Evolutionary conservation across 2,888 invertebrate genomes (phyloP).

Genomic region (Geotrupes spiniger): DNA sequence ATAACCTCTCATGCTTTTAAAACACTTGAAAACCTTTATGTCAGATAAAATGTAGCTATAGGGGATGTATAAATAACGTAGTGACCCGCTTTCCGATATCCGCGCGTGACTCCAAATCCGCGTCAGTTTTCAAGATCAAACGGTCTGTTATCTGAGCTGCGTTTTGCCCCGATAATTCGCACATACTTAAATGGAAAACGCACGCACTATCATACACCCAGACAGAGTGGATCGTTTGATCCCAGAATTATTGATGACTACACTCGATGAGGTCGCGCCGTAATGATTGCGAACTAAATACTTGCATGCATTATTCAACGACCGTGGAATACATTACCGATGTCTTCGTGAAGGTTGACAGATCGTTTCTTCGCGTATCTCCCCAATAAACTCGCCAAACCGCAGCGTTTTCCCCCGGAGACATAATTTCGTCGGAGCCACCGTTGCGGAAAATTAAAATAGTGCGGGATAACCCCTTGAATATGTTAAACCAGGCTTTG

Average conservation of each 20-base stretch:
- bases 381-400: slow-evolving; percentile 20
- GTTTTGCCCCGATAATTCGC: slow-evolving; percentile 5
- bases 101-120: not conserved
- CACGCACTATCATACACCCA: not conserved
- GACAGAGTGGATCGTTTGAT: slow-evolving; percentile 16
- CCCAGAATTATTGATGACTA: slow-evolving; percentile 17
- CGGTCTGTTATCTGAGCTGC: not conserved
- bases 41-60: too few species aligned
- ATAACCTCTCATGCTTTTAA: too few species aligned
- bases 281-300: slow-evolving; percentile 29
- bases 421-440: slow-evolving; percentile 37
- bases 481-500: slow-evolving; percentile 17
- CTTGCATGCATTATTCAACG: slow-evolving; percentile 30
- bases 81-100: too few species aligned
- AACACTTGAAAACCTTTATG: too few species aligned
- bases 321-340: slow-evolving; percentile 26
- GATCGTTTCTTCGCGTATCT: slow-evolving; percentile 27
- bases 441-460: slow-evolving; percentile 41
- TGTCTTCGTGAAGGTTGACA: slow-evolving; percentile 27
- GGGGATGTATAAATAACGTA: too few species aligned
- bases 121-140: slow-evolving; percentile 8
- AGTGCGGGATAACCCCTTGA: slow-evolving; percentile 28
- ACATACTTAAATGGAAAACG: slow-evolving; percentile 2
- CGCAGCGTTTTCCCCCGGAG: slow-evolving; percentile 31
- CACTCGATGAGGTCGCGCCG: slow-evolving; percentile 11